phyloP scores from a whole-genome alignment of 2,888 invertebrate species.

The Lasius platythorax region DNA sequence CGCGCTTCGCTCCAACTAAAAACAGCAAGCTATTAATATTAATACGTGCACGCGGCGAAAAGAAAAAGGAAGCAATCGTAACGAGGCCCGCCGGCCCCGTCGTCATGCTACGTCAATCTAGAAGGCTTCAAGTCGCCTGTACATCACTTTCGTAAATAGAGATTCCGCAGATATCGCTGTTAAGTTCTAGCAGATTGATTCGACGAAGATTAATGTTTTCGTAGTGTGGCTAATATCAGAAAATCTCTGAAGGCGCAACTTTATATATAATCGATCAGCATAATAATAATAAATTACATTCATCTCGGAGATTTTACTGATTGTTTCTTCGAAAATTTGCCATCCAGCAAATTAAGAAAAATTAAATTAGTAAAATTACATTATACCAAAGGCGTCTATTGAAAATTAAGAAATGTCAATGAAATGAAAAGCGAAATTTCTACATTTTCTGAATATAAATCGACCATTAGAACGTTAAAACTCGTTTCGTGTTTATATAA shows the following conservation, averaged over 20 bases:
- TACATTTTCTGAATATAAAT: background rate
- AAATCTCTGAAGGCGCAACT: background rate
- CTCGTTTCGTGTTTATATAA: background rate
- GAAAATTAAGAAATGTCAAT: background rate
- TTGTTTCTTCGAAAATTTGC: background rate
- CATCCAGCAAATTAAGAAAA: background rate
- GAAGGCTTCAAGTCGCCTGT: constrained; percentile 26
- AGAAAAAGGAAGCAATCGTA: constrained; percentile 51
- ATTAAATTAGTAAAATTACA: background rate
- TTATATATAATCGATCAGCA: background rate
- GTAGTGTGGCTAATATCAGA: no score
- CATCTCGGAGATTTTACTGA: background rate
- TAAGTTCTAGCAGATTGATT: constrained; percentile 38
- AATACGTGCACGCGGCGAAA: constrained; percentile 54
- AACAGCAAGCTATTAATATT: constrained; percentile 68
- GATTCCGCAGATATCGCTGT: constrained; percentile 53
- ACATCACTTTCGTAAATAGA: constrained; percentile 48
- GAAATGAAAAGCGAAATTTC: background rate
- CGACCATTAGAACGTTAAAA: background rate
- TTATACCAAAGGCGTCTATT: background rate
- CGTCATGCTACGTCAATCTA: constrained; percentile 44
- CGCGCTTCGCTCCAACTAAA: constrained; percentile 60
- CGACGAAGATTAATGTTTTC: constrained; percentile 1
- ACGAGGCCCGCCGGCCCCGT: constrained; percentile 52
- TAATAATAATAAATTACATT: constrained; percentile 15